Conservation (phyloP, 2,113 vertebrate species). For the Pangasianodon hypophthalmus region DNA sequence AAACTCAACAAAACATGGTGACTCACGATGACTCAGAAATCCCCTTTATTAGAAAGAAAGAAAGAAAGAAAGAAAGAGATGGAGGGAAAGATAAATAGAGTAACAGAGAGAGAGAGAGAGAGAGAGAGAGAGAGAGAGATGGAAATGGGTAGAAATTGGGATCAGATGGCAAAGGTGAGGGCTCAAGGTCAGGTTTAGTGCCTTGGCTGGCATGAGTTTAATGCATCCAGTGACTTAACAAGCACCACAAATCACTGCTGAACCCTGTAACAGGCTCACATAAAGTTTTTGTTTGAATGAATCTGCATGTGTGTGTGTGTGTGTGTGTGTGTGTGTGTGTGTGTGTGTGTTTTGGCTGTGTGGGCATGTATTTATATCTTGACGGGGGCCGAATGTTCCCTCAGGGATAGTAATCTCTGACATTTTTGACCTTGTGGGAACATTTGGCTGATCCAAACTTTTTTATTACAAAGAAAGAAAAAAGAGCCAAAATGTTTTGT, state of each 20-base stretch:
- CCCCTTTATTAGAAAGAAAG: not conserved
- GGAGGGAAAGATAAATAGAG: not conserved
- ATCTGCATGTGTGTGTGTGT: not conserved
- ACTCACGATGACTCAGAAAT: slow-evolving; percentile 26
- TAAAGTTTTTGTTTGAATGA: not conserved
- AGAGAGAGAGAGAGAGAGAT: slow-evolving; percentile 9
- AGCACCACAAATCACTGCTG: slow-evolving; percentile 29
- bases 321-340: not conserved
- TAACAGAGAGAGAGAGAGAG: not conserved
- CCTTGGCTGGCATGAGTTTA: slow-evolving; percentile 21
- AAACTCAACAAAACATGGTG: slow-evolving; percentile 36
- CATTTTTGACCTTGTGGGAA: not conserved
- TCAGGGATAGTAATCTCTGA: not conserved
- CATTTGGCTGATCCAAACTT: not conserved
- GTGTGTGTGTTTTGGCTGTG: not conserved
- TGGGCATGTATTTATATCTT: not conserved
- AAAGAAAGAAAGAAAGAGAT: not conserved
- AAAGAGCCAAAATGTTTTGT: not conserved
- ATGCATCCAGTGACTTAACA: slow-evolving; percentile 31
- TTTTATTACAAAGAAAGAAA: not conserved
- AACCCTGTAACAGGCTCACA: not conserved
- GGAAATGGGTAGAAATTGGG: slow-evolving; percentile 35
- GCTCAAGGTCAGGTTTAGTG: slow-evolving; percentile 40
- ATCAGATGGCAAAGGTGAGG: slow-evolving; percentile 42
- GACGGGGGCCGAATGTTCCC: not conserved